phyloP scores from a whole-genome alignment of 2,888 invertebrate species.

The Tenthredo livida region DNA sequence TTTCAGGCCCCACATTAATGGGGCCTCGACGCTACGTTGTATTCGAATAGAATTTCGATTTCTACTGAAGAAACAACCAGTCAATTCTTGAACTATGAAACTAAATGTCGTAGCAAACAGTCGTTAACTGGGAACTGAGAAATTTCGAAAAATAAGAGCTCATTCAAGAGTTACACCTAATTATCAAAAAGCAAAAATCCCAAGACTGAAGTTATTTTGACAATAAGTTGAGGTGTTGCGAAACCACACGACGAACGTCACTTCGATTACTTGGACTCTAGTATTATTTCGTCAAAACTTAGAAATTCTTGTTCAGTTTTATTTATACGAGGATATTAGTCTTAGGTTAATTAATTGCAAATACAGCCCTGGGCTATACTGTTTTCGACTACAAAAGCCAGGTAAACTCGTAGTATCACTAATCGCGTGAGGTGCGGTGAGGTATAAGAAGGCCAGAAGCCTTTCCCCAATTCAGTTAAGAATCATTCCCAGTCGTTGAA shows the following conservation, averaged over 20 bases:
- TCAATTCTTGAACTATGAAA: background rate
- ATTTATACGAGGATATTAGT: background rate
- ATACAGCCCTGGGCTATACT: conserved; percentile 5
- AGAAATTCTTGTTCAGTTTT: background rate
- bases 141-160: background rate
- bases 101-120: background rate
- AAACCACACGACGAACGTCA: background rate
- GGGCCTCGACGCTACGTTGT: background rate
- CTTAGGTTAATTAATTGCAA: background rate
- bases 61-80: background rate
- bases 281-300: background rate
- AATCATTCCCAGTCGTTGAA: conserved; percentile 18
- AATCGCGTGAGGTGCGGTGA: background rate
- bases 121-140: background rate
- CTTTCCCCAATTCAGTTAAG: conserved; percentile 43
- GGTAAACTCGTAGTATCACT: background rate
- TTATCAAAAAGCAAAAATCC: background rate
- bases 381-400: conserved; percentile 11
- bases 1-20: background rate
- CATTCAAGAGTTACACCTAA: background rate
- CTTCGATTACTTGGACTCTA: background rate
- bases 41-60: background rate
- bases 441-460: conserved; percentile 42
- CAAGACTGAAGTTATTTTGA: background rate
- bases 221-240: background rate